These are phyloP conservation scores for Corythornis vintsioides DNA, from an alignment of 2,113 vertebrate genomes.

Conservation along the genomic window DNA sequence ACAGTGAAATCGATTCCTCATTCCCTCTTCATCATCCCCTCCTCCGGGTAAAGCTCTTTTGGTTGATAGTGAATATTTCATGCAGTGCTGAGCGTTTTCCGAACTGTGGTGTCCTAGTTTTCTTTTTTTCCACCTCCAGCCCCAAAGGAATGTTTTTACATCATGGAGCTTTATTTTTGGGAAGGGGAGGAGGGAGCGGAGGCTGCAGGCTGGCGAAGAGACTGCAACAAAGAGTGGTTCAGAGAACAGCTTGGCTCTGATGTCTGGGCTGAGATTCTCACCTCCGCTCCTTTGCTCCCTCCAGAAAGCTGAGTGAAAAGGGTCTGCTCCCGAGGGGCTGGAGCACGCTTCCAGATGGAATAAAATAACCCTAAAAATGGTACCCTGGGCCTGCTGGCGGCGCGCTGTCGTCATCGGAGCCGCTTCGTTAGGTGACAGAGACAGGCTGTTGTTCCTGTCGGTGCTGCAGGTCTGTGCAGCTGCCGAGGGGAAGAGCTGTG, in stretches of 20 bases:
- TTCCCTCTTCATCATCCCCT: slow-evolving; percentile 40
- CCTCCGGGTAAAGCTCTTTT: slow-evolving; percentile 70
- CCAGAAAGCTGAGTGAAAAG: neutral
- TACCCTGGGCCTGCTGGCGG: neutral
- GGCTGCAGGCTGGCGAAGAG: slow-evolving; percentile 30
- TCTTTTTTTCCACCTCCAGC: slow-evolving; percentile 67
- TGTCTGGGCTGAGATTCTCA: neutral
- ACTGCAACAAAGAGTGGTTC: slow-evolving; percentile 9
- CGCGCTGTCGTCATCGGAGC: rapidly evolving
- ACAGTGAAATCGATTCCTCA: slow-evolving; percentile 56
- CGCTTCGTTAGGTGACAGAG: neutral
- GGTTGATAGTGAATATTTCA: slow-evolving; percentile 74
- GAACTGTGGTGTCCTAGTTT: slow-evolving; percentile 66
- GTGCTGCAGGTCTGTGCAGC: neutral
- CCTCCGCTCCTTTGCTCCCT: neutral
- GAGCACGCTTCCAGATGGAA: neutral
- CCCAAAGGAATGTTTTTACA: slow-evolving; percentile 74
- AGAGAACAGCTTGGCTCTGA: slow-evolving; percentile 21
- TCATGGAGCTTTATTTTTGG: slow-evolving; percentile 67
- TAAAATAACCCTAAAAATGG: neutral
- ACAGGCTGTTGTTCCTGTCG: neutral
- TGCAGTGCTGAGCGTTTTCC: slow-evolving; percentile 64
- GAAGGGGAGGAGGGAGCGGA: slow-evolving; percentile 51
- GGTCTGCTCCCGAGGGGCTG: neutral
- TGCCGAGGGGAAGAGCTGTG: neutral